These are phyloP conservation scores for Spodoptera litura DNA, from an alignment of 1,140 invertebrate genomes.

Conservation along the genomic window DNA sequence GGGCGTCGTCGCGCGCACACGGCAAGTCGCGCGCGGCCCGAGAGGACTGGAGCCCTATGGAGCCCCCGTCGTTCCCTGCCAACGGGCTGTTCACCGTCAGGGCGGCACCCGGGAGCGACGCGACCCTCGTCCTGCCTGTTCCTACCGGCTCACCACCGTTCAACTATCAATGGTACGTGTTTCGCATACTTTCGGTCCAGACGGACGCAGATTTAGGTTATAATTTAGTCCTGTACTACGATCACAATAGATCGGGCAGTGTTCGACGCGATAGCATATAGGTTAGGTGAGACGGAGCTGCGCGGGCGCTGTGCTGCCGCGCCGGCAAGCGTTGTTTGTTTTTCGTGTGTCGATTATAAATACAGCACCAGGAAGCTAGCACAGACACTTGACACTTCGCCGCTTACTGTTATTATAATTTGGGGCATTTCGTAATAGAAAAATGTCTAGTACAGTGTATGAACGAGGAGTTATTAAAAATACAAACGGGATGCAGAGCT, in stretches of 20 bases:
- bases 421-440: constrained; percentile 43
- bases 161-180: constrained; percentile 76
- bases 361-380: constrained; percentile 75
- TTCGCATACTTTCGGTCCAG: constrained; percentile 39
- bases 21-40: constrained; percentile 74
- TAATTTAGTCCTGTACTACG: constrained; percentile 30
- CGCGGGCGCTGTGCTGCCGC: constrained; percentile 57
- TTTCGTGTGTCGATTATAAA: constrained; percentile 78
- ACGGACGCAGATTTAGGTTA: constrained; percentile 33
- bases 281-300: constrained; percentile 36
- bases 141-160: constrained; percentile 75
- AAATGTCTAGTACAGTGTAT: constrained; percentile 26
- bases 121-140: constrained; percentile 62
- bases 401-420: constrained; percentile 47
- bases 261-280: constrained; percentile 31
- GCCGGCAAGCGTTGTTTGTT: constrained; percentile 78
- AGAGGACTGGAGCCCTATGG: constrained; percentile 76
- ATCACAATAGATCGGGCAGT: constrained; percentile 46
- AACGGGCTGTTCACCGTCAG: constrained; percentile 60
- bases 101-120: constrained; percentile 68
- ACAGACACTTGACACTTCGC: constrained; percentile 31
- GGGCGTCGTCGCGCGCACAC: constrained; percentile 70
- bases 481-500: constrained; percentile 22
- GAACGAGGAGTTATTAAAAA: constrained; percentile 24
- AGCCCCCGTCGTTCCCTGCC: constrained; percentile 73